Evolutionary conservation across 2,113 vertebrate species (phyloP).

Genomic region (Axis porcinus): DNA sequence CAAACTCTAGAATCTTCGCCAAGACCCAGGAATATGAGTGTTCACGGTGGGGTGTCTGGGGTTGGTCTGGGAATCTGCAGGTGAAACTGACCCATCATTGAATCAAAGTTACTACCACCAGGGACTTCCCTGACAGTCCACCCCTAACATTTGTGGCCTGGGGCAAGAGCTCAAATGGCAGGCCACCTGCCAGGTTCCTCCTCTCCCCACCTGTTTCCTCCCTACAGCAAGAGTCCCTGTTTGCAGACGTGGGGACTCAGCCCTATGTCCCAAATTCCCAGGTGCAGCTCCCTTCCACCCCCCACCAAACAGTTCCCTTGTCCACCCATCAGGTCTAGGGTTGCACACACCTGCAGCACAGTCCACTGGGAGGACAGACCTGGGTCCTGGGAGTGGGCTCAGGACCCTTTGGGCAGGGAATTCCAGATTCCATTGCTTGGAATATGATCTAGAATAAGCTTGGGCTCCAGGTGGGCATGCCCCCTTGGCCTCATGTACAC

Average conservation of each 20-base stretch:
- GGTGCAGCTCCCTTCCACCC: not conserved
- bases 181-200: not conserved
- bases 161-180: not conserved
- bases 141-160: not conserved
- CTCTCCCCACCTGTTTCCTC: not conserved
- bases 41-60: not conserved
- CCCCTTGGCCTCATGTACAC: not conserved
- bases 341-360: not conserved
- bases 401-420: not conserved
- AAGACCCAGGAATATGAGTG: not conserved
- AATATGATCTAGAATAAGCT: not conserved
- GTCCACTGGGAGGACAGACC: not conserved
- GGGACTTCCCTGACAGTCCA: not conserved
- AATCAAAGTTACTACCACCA: not conserved
- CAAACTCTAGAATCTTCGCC: not conserved
- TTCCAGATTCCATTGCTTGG: not conserved
- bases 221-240: not conserved
- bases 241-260: not conserved
- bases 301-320: not conserved
- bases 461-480: not conserved
- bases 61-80: not conserved
- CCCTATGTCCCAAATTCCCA: not conserved
- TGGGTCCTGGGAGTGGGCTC: not conserved
- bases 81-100: not conserved
- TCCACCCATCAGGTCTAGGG: not conserved